These are phyloP conservation scores for Heteractis magnifica DNA, from an alignment of 92 coral and sea anemone genomes.

Conservation along the genomic window DNA sequence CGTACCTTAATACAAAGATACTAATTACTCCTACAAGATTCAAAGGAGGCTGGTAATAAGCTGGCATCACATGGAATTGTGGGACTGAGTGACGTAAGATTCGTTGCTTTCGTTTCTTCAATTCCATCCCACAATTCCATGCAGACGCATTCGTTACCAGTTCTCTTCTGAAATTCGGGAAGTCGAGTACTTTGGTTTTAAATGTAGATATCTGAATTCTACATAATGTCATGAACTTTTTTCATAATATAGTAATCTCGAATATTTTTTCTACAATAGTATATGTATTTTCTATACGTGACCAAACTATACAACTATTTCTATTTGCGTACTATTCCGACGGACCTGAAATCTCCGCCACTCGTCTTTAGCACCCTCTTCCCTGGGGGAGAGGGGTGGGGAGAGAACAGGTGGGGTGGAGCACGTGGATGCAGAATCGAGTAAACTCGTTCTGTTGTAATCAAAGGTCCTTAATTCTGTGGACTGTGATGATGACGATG, in stretches of 20 bases:
- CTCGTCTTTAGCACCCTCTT: slow-evolving; percentile 96
- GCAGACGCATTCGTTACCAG: background rate
- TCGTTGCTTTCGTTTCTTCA: background rate
- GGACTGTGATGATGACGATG: slow-evolving; percentile 76
- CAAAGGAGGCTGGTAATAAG: background rate
- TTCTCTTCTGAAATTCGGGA: background rate
- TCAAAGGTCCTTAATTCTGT: slow-evolving; percentile 95
- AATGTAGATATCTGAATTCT: slow-evolving; percentile 10
- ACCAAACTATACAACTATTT: slow-evolving; percentile 78
- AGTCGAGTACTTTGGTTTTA: background rate
- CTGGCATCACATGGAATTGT: background rate
- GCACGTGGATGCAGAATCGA: slow-evolving; percentile 76
- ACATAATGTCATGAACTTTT: background rate
- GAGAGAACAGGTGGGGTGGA: slow-evolving; percentile 80
- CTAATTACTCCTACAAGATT: background rate
- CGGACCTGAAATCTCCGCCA: slow-evolving; percentile 95
- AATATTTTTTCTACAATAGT: slow-evolving; percentile 39
- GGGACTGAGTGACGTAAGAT: background rate
- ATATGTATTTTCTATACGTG: slow-evolving; percentile 29
- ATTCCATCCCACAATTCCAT: background rate
- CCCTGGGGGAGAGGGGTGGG: slow-evolving; percentile 96
- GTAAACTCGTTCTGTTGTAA: slow-evolving; percentile 77
- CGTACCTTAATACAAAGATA: background rate
- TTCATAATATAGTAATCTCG: slow-evolving; percentile 22
- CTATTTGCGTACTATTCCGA: slow-evolving; percentile 87